These are phyloP conservation scores for Thecocarcelia acutangulata DNA, from an alignment of 2,888 invertebrate genomes.

Conservation along the genomic window DNA sequence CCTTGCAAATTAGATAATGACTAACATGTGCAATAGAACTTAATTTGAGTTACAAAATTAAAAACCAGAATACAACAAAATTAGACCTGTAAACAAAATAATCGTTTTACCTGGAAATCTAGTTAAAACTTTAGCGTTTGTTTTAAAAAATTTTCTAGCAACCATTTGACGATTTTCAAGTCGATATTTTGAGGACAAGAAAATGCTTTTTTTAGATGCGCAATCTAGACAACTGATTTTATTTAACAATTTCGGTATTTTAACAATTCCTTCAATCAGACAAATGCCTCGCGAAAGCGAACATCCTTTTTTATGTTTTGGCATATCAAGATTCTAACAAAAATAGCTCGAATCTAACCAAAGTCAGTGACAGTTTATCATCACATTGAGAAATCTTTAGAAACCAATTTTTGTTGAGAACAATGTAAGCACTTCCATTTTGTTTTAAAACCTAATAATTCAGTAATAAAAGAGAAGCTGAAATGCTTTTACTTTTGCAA, in stretches of 20 bases:
- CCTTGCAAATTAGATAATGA: conserved; percentile 60
- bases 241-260: neutral
- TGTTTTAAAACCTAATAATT: neutral
- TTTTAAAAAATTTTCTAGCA: conserved; percentile 67
- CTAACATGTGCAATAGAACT: neutral
- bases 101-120: conserved; percentile 37
- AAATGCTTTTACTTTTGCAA: conserved; percentile 63
- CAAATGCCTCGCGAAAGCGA: conserved; percentile 73
- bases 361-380: conserved; percentile 77
- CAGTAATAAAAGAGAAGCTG: conserved; percentile 33
- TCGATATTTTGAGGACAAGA: conserved; percentile 68
- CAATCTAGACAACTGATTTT: too few species aligned
- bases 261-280: conserved; percentile 65
- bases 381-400: conserved; percentile 70
- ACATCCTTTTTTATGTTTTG: conserved; percentile 71
- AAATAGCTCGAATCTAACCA: conserved; percentile 77
- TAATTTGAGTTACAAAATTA: neutral
- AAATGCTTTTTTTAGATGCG: conserved; percentile 63
- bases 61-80: neutral
- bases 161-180: conserved; percentile 73
- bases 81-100: conserved; percentile 62
- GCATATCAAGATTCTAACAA: conserved; percentile 72
- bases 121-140: conserved; percentile 67
- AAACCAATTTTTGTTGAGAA: conserved; percentile 13
- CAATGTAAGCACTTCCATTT: conserved; percentile 34